Base-by-base conservation (phyloP, 2,888 invertebrate species). In the Eilema sororculum region DNA sequence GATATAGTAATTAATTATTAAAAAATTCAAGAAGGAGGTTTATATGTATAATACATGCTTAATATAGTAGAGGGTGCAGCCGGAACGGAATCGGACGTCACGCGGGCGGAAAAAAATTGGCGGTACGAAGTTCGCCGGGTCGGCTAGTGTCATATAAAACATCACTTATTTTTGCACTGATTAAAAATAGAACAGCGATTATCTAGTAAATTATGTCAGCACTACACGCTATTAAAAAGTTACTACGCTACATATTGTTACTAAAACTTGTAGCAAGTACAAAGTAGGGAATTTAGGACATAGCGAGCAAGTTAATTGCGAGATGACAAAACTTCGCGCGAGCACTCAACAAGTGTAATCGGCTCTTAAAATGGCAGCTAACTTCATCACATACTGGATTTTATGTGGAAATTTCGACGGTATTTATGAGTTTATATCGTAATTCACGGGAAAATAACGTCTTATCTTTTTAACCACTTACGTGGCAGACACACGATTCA, bases 291-390 rank as follows among this genome's bases (percentile, higher is more conserved):
- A 52, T 72, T 65, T 63, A 71, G 70, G 66, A 72, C 60, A 58
- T 64, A 65, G 58, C 57, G 30, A 65, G 58, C 30, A 41, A 74
- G 72, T 68, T 80, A 70, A 70, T 73, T 64, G 61, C 37, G 60
- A 66, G 61, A 71, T 69, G 70, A 72, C 66, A 59, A 69, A 79
- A 81, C 65, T 81, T 76, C n/a, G 20, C 57, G 58, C 62, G 76
- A 75, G 66, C 73, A 75, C 79, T 80, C 77, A 69, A 78, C 75
- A 75, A 71, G 67, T 68, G 78, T 74, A 78, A 77, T 75, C 67
- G 75, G 75, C 71, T 69, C 58, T 61, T 73, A 67, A 74, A 80
- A 75, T 77, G 56, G 62, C 60, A 63, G 69, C 67, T 67, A 70
- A 67, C 71, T 72, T 71, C 67, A 71, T 64, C 57, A 59, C 33